Evolutionary conservation across 1,140 invertebrate genomes (phyloP).

Genomic region (Nymphalis io): DNA sequence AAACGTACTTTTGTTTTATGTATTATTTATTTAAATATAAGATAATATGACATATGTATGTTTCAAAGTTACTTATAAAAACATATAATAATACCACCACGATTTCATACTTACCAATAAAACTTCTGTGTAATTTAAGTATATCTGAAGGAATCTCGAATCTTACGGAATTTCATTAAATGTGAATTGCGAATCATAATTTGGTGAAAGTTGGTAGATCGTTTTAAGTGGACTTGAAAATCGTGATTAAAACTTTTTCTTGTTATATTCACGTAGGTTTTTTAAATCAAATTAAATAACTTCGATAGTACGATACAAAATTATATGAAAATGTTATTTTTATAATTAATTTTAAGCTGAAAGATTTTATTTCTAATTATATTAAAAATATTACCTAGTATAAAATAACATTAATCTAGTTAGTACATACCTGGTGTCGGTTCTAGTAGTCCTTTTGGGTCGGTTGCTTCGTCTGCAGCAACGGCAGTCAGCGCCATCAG

Average conservation of each 20-base stretch:
- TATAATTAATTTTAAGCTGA: neutral
- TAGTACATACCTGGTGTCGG: constrained; percentile 47
- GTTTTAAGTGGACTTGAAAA: constrained; percentile 26
- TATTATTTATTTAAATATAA: too few relatives aligned
- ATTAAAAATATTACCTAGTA: too few relatives aligned
- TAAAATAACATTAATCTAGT: too few relatives aligned
- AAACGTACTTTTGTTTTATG: too few relatives aligned
- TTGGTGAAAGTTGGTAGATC: constrained; percentile 17
- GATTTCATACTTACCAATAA: neutral
- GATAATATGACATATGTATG: too few relatives aligned
- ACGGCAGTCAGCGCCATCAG: constrained; percentile 40
- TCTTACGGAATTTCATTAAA: constrained; percentile 29
- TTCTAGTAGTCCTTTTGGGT: constrained; percentile 57
- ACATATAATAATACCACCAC: too few relatives aligned
- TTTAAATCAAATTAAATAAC: neutral
- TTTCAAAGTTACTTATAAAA: too few relatives aligned
- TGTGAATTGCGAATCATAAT: constrained; percentile 31
- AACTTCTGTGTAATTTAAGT: constrained; percentile 9
- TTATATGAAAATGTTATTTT: neutral
- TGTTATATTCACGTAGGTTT: neutral
- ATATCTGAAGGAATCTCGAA: constrained; percentile 27
- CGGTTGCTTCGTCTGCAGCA: constrained; percentile 56
- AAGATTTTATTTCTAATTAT: neutral
- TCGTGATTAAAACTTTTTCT: constrained; percentile 32
- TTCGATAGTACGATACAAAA: neutral